Evolutionary conservation across 2,888 invertebrate genomes (phyloP).

Genomic region (Cosmorhoe ocellata): DNA sequence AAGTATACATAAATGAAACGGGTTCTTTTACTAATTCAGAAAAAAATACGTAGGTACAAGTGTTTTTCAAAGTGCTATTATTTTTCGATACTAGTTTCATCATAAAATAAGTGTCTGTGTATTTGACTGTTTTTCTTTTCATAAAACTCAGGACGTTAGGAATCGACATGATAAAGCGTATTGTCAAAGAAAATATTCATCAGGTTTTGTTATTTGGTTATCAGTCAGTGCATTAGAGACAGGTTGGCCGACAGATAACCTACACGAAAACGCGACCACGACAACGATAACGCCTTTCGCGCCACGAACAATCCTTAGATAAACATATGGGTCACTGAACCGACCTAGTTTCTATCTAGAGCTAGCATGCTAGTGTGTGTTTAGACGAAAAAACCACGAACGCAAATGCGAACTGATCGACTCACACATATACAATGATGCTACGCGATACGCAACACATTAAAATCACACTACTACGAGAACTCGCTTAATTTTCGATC

Average conservation of each 20-base stretch:
- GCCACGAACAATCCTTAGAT: conserved; percentile 74
- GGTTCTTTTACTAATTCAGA: conserved; percentile 32
- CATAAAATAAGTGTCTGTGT: no score
- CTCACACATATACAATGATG: conserved; percentile 39
- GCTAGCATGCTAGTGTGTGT: conserved; percentile 54
- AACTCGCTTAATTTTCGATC: conserved; percentile 41
- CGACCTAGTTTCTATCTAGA: conserved; percentile 73
- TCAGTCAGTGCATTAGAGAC: conserved; percentile 64
- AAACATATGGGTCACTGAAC: conserved; percentile 82
- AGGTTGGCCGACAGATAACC: conserved; percentile 76
- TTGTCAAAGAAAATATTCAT: no score
- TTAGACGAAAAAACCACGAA: conserved; percentile 63
- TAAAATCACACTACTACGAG: conserved; percentile 19
- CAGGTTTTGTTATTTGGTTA: conserved; percentile 12
- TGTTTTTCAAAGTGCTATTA: no score
- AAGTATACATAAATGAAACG: conserved; percentile 54
- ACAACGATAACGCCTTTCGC: conserved; percentile 68
- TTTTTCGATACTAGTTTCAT: no score
- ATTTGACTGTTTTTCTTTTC: no score
- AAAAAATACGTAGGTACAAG: background rate
- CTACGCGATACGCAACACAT: conserved; percentile 15
- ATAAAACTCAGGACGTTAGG: no score
- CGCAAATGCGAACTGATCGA: conserved; percentile 48
- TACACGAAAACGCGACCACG: conserved; percentile 69
- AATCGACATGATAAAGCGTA: no score